Evolutionary conservation across 2,888 invertebrate genomes (phyloP).

Genomic region (Papilio gigon): DNA sequence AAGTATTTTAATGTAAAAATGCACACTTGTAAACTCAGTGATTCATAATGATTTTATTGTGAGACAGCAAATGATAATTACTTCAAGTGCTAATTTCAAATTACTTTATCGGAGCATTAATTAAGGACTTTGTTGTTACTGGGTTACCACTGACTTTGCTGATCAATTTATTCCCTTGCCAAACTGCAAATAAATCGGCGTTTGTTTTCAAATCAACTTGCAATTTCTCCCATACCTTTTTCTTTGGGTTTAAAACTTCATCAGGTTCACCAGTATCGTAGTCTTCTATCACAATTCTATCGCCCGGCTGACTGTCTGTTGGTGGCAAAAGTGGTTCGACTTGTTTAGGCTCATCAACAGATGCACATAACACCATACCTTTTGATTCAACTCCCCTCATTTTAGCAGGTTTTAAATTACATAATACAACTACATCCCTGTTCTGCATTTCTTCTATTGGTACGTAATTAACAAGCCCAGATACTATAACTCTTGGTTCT

Average conservation of each 20-base stretch:
- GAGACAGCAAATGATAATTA: neutral
- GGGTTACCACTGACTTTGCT: conserved; percentile 87
- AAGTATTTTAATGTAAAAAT: neutral
- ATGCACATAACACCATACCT: conserved; percentile 97
- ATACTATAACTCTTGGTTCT: conserved; percentile 87
- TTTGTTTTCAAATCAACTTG: conserved; percentile 90
- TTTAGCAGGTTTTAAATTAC: conserved; percentile 98
- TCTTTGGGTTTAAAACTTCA: conserved; percentile 95
- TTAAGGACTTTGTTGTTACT: conserved; percentile 88
- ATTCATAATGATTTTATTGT: neutral
- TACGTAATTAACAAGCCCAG: conserved; percentile 96
- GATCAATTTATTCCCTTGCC: conserved; percentile 91
- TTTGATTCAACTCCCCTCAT: conserved; percentile 95
- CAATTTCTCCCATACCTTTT: conserved; percentile 98
- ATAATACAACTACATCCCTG: conserved; percentile 94
- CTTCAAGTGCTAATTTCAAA: neutral
- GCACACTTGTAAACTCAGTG: neutral
- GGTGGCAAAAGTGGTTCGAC: conserved; percentile 94
- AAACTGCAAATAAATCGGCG: conserved; percentile 87
- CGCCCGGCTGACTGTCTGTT: conserved; percentile 89
- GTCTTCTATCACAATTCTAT: conserved; percentile 91
- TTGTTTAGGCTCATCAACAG: conserved; percentile 88
- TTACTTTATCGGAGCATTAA: conserved; percentile 92
- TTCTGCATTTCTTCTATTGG: conserved; percentile 95
- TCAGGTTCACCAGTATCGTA: conserved; percentile 90